Conservation (phyloP, 2,797 vertebrate genomes). For the Dallia pectoralis region DNA sequence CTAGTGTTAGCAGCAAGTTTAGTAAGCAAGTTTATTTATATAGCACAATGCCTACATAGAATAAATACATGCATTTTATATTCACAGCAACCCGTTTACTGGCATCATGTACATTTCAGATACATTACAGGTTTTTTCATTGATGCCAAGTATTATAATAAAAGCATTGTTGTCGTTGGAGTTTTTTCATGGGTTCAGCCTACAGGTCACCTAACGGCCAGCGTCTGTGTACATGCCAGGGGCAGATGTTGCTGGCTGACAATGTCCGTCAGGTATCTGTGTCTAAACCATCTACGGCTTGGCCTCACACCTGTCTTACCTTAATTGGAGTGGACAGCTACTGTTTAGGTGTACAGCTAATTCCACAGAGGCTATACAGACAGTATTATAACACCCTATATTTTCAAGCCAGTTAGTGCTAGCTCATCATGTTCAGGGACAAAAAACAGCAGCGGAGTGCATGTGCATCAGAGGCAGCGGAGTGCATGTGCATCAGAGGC, state of each 20-base stretch:
- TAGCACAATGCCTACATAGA: no score
- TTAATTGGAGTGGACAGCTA: slow-evolving; percentile 38
- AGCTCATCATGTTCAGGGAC: not conserved
- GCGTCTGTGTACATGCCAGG: not conserved
- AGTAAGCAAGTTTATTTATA: no score
- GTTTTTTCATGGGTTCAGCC: not conserved
- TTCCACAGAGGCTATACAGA: not conserved
- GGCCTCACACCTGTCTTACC: slow-evolving; percentile 30
- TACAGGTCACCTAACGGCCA: not conserved
- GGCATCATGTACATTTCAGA: no score
- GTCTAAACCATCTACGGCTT: slow-evolving; percentile 23
- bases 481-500: no score
- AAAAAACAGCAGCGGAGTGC: no score
- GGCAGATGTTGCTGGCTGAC: not conserved
- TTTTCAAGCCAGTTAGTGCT: slow-evolving; percentile 4
- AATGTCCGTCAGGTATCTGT: slow-evolving; percentile 8
- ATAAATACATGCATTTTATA: no score
- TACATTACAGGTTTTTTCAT: no score
- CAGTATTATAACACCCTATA: not conserved
- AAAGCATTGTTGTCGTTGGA: not conserved
- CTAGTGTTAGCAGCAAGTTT: not conserved
- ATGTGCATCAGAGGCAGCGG: no score
- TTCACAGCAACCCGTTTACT: no score
- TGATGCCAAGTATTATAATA: no score
- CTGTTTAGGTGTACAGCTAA: slow-evolving; percentile 53